Evolutionary conservation across 2,888 invertebrate species (phyloP), one percentile per base, ranked within the genome.

Genomic region (Aleiodes leptofemur): DNA sequence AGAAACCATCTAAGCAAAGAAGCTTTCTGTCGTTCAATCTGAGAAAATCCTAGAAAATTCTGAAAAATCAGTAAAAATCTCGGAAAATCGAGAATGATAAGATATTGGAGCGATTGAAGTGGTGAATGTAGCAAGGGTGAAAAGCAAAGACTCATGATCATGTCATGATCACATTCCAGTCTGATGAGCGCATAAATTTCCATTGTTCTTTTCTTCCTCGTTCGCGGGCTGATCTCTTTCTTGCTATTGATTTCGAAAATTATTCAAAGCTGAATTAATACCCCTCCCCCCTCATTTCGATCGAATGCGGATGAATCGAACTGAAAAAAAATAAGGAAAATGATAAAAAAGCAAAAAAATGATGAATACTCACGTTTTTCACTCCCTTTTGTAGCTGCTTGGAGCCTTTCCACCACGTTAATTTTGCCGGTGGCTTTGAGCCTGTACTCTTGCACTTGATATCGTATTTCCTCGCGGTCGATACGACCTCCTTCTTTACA

Each of bases 381-480:
- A 95, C 94, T 89, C 94, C 92, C 88, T 93, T 93, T 90, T 95
- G 95, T 78, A 96, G 92, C 89, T 95, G 95, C 84, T 95, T 92
- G 86, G 94, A 96, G 83, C 95, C 95, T 90, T 96, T 96, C 96
- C 96, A 97, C 97, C 97, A 97, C 72, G 96, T 95, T 86, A 97
- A 94, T 77, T 94, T 91, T 1, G 97, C 96, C 79, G 96, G 94
- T 11, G 97, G 97, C 80, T 96, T 92, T 13, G 97, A 97, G 61
- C 97, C 97, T 0, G 94, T 93, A 79, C 96, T 95, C 86, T 94
- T 93, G 89, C 97, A 97, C 87, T 96, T 96, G 77, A 96, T 93
- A 86, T 96, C 95, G 90, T 96, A 96, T 79, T 94, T 92, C 88
- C 94, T 95, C 85, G 95, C 96, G 0, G 96, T 96, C 29, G 96